These are phyloP conservation scores for Amblyteles armatorius DNA, from an alignment of 2,888 invertebrate genomes.

Conservation along the genomic window DNA sequence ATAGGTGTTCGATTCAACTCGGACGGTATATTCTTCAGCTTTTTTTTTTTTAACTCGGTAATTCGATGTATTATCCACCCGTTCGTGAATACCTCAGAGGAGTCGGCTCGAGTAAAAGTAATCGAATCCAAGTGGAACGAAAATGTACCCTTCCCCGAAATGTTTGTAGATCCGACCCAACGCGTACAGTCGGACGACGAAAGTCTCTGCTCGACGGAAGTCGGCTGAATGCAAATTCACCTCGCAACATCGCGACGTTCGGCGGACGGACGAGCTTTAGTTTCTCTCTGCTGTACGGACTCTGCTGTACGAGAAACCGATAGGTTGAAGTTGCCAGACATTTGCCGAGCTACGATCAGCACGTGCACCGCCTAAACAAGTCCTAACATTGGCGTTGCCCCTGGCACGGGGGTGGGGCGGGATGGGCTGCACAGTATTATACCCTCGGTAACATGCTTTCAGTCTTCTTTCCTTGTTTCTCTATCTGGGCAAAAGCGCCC, in stretches of 20 bases:
- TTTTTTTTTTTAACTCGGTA: too few relatives aligned
- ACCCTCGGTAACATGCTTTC: conserved; percentile 3
- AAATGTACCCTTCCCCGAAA: background rate
- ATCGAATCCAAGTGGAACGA: background rate
- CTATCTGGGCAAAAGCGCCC: background rate
- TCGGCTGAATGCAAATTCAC: background rate
- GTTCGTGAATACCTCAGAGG: too few relatives aligned
- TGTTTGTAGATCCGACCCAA: background rate
- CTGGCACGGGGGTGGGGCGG: background rate
- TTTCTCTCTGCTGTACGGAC: background rate
- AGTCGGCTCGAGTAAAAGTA: background rate
- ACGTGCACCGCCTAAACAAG: conserved; percentile 7
- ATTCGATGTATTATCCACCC: background rate
- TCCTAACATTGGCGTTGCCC: background rate
- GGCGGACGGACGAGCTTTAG: background rate
- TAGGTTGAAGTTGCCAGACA: conserved; percentile 7
- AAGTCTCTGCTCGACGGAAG: background rate
- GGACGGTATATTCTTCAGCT: too few relatives aligned
- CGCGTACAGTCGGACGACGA: background rate
- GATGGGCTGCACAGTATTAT: background rate
- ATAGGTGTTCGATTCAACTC: too few relatives aligned
- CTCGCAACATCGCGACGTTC: background rate
- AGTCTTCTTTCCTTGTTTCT: background rate
- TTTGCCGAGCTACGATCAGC: conserved; percentile 14
- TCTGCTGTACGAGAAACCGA: conserved; percentile 2